Base-by-base conservation (phyloP, 2,797 vertebrate species). In the Sitta carolinensis region DNA sequence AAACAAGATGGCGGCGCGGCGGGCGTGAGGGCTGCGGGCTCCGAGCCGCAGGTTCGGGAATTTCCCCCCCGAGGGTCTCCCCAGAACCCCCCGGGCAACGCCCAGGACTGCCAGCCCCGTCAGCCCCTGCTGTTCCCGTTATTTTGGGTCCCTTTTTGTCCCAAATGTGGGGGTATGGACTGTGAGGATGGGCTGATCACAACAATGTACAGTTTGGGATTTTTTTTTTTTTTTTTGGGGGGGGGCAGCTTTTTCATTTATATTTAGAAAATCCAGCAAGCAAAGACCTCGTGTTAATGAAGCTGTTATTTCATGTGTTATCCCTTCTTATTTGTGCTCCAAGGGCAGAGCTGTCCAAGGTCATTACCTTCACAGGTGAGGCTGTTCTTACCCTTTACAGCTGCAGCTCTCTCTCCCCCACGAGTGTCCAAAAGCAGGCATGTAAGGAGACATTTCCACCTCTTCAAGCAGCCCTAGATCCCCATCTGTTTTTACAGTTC, bases 1-100 rank as follows among this genome's bases (percentile, higher is more conserved):
- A 90, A 83, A 93, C 93, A 93, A 90, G 64, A 94, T 85, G 93
- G 68, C 90, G 68, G 87, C 18, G 5, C 13, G 21, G 3, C 16
- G 88, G 90, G 89, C 90, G 94, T 43, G 86, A 6, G 30, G 40
- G n/a, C 21, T 21, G 15, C 32, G 32, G 54, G 54, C 20, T 45
- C 43, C 19, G 43, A 45, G 8, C 22, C 15, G 14, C 25, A 4
- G 5, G 3, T 15, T 16, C 12, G 40, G 45, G 67, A 54, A 17
- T 17, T 34, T 7, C n/a, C n/a, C 32, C 17, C 17, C 1, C 7
- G 23, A 6, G 47, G 17, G n/a, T 36, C 32, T 45, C 29, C 47
- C 19, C 27, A 13, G 5, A 34, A 19, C 54, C 6, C n/a, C 25
- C 25, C 19, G 26, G 66, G 45, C 9, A 11, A 11, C 13, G 10